phyloP scores from a whole-genome alignment of 2,113 vertebrate species.

The Thunnus thynnus region DNA sequence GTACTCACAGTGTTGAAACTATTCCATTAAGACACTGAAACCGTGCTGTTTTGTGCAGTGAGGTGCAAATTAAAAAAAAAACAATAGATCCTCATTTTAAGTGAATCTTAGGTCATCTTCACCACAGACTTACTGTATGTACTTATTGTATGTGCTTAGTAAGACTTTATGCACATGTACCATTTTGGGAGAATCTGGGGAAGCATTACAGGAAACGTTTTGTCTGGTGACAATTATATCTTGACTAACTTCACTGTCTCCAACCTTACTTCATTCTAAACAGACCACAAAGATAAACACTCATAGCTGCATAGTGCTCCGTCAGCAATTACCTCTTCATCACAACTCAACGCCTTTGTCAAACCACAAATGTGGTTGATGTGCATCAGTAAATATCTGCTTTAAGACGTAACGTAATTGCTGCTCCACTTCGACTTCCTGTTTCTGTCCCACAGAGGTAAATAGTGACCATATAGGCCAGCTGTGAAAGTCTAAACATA shows the following conservation, averaged over 20 bases:
- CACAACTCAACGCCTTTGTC: conserved; percentile 4
- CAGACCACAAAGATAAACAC: conserved; percentile 13
- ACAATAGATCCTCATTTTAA: conserved; percentile 7
- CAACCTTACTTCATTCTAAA: conserved; percentile 10
- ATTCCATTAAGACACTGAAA: conserved; percentile 59
- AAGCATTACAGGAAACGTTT: neutral
- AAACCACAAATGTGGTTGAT: conserved; percentile 7
- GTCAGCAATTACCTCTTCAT: conserved; percentile 9
- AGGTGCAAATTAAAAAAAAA: conserved; percentile 37
- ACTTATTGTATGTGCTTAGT: conserved; percentile 53
- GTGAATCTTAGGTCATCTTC: conserved; percentile 31
- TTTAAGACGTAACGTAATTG: conserved; percentile 50
- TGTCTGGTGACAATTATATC: conserved; percentile 3
- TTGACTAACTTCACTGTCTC: neutral
- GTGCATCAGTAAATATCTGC: neutral
- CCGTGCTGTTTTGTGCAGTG: conserved; percentile 46
- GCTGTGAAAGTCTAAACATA: conserved; percentile 46
- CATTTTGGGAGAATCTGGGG: conserved; percentile 7
- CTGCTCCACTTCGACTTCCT: conserved; percentile 44
- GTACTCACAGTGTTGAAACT: conserved; percentile 70
- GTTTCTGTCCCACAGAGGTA: conserved; percentile 48
- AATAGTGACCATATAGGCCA: conserved; percentile 28
- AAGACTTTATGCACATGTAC: conserved; percentile 18
- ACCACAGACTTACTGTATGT: conserved; percentile 3
- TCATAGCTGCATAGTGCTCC: conserved; percentile 48